These are phyloP conservation scores for Fringilla coelebs DNA, from an alignment of 2,797 vertebrate species.

Conservation along the genomic window DNA sequence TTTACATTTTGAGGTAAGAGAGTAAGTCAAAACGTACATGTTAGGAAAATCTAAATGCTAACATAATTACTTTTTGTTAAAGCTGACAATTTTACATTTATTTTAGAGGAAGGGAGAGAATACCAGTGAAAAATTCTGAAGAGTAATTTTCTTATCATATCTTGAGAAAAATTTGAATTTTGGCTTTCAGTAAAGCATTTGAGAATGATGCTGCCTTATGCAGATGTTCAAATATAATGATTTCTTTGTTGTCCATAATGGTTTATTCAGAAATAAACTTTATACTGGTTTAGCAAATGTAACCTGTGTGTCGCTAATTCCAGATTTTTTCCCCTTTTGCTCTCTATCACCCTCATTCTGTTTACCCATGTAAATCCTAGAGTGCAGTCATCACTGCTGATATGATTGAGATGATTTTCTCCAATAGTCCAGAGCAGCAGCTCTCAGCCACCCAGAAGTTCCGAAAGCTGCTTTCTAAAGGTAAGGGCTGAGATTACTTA, in stretches of 20 bases:
- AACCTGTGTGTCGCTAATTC: not conserved
- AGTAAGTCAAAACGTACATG: not conserved
- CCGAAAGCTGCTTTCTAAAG: slow-evolving; percentile 97
- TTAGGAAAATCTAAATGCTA: not conserved
- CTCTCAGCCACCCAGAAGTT: slow-evolving; percentile 97
- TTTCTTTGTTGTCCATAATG: not conserved
- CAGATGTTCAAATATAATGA: not conserved
- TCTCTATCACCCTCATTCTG: not conserved
- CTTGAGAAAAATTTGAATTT: not conserved
- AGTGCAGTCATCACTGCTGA: slow-evolving; percentile 92
- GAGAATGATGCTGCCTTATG: not conserved
- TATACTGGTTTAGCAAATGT: not conserved
- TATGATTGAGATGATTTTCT: slow-evolving; percentile 99
- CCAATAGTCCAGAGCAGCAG: slow-evolving; percentile 91
- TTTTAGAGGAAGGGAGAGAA: not conserved
- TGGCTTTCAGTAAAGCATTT: not conserved
- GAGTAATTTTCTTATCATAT: not conserved
- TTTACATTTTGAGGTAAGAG: not conserved
- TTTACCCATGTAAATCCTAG: slow-evolving; percentile 63
- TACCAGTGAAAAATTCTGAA: not conserved
- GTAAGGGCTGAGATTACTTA: slow-evolving; percentile 65
- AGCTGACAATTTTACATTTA: not conserved
- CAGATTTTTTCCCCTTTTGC: not conserved
- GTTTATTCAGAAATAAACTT: not conserved
- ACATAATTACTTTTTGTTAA: not conserved